Base-by-base conservation (phyloP, 2,888 invertebrate genomes). In the Parnassius apollo region DNA sequence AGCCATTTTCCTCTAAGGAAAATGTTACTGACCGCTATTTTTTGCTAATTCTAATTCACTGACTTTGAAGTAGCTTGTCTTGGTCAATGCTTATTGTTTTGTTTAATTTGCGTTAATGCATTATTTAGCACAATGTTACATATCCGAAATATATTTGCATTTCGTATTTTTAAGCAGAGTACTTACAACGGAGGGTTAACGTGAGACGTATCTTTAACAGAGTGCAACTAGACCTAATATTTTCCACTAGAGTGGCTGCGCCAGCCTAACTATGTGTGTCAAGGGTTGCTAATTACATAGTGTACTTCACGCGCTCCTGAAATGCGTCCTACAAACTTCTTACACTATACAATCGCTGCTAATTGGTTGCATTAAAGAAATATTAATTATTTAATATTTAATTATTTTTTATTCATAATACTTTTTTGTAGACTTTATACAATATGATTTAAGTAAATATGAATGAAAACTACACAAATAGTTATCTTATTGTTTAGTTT, bases 201-300 rank as follows among this genome's bases (percentile, higher is more conserved):
- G 35, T 35, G 35, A 35, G 35, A 35, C 35, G 22, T 9, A 57
- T 56, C 50, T 22, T 53, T 25, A 49, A 57, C 57, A 7, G 80
- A 80, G 76, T 78, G 81, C 81, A 80, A 75, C 72, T 76, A 88
- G 84, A 84, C 82, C 83, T 85, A 86, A 82, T 82, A 83, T 87
- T 89, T 90, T 89, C 86, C 88, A 87, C 75, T 86, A 88, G 87
- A 90, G 84, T 85, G 86, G 81, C 77, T 75, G 35, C 48, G 55
- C 55, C 53, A 54, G 82, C 82, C 75, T 75, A 71, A 79, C 78
- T 83, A 87, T 85, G 86, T 88, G 67, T 90, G 91, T 91, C 91
- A 91, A 91, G 90, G 90, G 88, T 87, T 84, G 80, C 75, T 90
- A 89, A 88, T 90, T 82, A 83, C 80, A 81, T 81, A 78, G 84